Evolutionary conservation across 2,888 invertebrate species (phyloP), one percentile per base, ranked within the genome.

Genomic region (Ceriagrion tenellum): DNA sequence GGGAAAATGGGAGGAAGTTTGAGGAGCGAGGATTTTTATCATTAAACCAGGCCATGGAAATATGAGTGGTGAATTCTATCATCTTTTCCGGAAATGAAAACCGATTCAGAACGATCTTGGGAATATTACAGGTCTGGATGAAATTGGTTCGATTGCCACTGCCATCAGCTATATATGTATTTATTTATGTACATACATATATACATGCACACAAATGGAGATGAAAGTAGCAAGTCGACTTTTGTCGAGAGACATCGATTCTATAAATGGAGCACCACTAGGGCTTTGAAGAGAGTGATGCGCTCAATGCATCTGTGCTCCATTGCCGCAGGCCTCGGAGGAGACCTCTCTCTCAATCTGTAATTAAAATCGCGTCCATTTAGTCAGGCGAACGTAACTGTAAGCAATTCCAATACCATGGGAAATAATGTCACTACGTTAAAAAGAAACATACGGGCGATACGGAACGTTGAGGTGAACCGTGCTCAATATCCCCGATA

Each of bases 21-120:
- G 69, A 23, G 26, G n/a, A 69, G 26, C 26, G 69, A 69, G 69
- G 81, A 81, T 81, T 81, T 81, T 81, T 81, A 81, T 35, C 35
- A 81, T 35, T 35, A 81, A 81, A 35, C 4, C 23, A 81, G 35
- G 12, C 81, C 81, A 35, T 81, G 30, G 35, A 81, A 81, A 81
- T 81, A 81, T 1, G 35, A 81, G 35, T 18, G 35, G 35, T 81
- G 81, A 81, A 30, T 81, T 81, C 35, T 35, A 35, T 81, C 81
- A 81, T 35, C 81, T 81, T 81, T 35, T 35, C 69, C 81, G 81
- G 81, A 81, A 81, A 81, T 81, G 81, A 81, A 81, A 81, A 81
- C 35, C 81, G 13, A 81, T 81, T 35, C 16, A 81, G n/a, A 81
- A 23, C 35, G 35, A 81, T 35, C 35, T 16, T 16, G 30, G 35